Evolutionary conservation across 2,888 invertebrate species (phyloP).

Genomic region (Hymenopus coronatus): DNA sequence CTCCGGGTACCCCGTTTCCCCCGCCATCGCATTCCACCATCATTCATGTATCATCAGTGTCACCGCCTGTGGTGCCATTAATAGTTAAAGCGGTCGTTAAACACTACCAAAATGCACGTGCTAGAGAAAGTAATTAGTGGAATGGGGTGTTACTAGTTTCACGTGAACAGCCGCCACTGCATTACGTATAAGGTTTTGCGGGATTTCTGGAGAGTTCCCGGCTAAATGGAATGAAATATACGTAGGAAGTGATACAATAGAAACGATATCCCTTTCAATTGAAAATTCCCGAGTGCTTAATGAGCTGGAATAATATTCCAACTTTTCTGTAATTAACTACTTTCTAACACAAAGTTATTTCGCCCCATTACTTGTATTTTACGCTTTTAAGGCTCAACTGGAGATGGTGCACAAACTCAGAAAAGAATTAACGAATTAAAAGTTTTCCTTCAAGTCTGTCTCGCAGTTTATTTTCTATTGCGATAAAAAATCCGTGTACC

Average conservation of each 20-base stretch:
- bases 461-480: background rate
- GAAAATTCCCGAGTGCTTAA: background rate
- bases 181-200: too few species aligned
- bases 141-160: too few species aligned
- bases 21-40: too few species aligned
- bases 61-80: too few species aligned
- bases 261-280: background rate
- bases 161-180: too few species aligned
- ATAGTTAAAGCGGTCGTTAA: too few species aligned
- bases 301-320: background rate
- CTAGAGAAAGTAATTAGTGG: too few species aligned
- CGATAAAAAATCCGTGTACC: background rate
- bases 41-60: too few species aligned
- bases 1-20: too few species aligned
- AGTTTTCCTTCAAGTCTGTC: background rate
- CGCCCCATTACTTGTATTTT: background rate
- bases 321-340: background rate
- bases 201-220: too few species aligned
- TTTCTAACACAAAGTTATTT: background rate
- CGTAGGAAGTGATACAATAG: background rate
- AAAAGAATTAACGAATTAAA: background rate
- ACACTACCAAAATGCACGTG: too few species aligned
- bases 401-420: background rate
- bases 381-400: background rate
- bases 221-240: too few species aligned